Evolutionary conservation across 64 coral and sea anemone species (phyloP).

Genomic region (Actinia equina): DNA sequence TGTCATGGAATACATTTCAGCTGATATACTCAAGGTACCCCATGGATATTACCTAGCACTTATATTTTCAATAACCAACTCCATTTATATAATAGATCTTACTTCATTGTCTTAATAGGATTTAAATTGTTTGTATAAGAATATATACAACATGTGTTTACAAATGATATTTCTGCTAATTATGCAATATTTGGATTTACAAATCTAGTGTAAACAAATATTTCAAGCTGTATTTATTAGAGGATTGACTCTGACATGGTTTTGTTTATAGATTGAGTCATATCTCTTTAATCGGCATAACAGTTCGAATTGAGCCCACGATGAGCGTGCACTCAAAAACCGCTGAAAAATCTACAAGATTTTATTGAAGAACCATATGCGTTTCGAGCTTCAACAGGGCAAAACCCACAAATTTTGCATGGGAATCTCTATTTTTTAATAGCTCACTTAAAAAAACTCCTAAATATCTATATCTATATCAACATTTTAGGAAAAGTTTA

Average conservation of each 20-base stretch:
- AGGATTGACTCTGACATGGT: background rate
- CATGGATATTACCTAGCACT: background rate
- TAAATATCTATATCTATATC: no score
- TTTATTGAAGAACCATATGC: no score
- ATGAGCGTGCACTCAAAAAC: no score
- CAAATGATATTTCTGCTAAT: background rate
- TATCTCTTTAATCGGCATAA: no score
- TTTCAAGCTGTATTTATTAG: background rate
- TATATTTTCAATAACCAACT: background rate
- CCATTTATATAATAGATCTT: background rate
- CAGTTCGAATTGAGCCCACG: no score
- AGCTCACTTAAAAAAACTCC: no score
- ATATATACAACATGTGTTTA: background rate
- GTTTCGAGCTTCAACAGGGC: no score
- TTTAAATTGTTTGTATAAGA: background rate
- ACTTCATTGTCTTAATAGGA: background rate
- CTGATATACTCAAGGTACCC: conserved; percentile 91
- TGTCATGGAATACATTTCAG: conserved; percentile 99
- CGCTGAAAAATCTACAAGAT: no score
- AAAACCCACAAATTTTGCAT: no score
- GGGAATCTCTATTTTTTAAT: no score
- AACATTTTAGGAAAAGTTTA: no score
- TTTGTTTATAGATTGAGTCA: background rate
- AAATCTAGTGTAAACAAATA: background rate
- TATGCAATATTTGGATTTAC: background rate